Evolutionary conservation across 1,140 invertebrate species (phyloP), one percentile per base, ranked within the genome.

Genomic region (Tribolium castaneum): DNA sequence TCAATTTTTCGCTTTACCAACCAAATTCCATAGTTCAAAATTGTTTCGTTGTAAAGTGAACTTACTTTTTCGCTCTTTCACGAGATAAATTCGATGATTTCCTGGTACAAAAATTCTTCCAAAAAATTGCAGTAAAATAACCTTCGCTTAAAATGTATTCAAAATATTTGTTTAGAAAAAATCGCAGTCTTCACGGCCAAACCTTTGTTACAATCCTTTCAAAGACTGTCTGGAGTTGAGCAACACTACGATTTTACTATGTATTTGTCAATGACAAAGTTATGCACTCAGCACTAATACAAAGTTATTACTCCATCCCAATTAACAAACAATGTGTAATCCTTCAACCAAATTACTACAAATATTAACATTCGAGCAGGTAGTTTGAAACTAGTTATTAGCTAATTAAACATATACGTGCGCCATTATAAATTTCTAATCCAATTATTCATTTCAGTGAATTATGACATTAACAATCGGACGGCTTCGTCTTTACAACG

Each of bases 311-410:
- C 59, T 22, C 30, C 59, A 66, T 35, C n/a, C 4, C 59, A 66
- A 66, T 66, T 66, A 66, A 66, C 59, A 66, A 66, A 66, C 59
- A 66, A 66, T 66, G 12, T 13, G 59, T 66, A 66, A 66, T 66
- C 34, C 19, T 35, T 52, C 4, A 12, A 66, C 10, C 0, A 19
- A 30, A 62, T 62, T 30, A 62, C 25, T 35, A 34, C 59, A 25
- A n/a, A 22, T 22, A 25, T 59, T n/a, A 16, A 59, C 14, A 25
- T 59, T 10, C 22, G 5, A 4, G 25, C 3, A 59, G 10, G 25
- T n/a, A 25, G 54, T 25, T 25, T 9, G 54, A 59, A 59, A 59
- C 10, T 59, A 25, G 52, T 54, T 54, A 16, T 54, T 54, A 54
- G 14, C 12, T 22, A 59, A 59, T 59, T 59, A 59, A 59, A 59